Conservation (phyloP, 2,113 vertebrate species). For the Halichoerus grypus region DNA sequence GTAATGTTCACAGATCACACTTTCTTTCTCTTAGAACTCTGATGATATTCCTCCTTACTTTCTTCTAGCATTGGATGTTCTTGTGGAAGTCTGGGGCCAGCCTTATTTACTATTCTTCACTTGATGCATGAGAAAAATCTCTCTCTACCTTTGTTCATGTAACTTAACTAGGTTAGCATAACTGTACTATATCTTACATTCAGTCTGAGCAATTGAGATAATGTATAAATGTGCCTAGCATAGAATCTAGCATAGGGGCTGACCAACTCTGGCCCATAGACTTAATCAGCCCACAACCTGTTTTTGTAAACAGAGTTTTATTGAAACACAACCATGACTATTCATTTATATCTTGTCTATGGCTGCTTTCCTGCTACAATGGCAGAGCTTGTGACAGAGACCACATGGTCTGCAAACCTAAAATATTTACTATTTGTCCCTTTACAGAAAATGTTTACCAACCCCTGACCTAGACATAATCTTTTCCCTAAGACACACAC, state of each 20-base stretch:
- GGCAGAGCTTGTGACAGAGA: neutral
- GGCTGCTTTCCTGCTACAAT: neutral
- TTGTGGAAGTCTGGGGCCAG: neutral
- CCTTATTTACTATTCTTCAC: neutral
- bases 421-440: slow-evolving; percentile 11
- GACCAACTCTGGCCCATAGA: neutral
- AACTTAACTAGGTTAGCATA: neutral
- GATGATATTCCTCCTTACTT: neutral
- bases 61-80: neutral
- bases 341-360: neutral
- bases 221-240: neutral
- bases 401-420: neutral
- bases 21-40: neutral
- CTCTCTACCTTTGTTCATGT: neutral
- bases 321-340: neutral
- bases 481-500: neutral
- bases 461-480: neutral
- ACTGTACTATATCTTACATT: neutral
- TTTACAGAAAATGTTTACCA: slow-evolving; percentile 19
- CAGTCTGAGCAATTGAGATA: neutral
- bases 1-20: neutral
- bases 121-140: neutral
- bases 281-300: neutral
- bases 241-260: neutral
- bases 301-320: slow-evolving; percentile 6